Evolutionary conservation across 2,797 vertebrate species (phyloP), one percentile per base, ranked within the genome.

Genomic region (Oreortyx pictus): DNA sequence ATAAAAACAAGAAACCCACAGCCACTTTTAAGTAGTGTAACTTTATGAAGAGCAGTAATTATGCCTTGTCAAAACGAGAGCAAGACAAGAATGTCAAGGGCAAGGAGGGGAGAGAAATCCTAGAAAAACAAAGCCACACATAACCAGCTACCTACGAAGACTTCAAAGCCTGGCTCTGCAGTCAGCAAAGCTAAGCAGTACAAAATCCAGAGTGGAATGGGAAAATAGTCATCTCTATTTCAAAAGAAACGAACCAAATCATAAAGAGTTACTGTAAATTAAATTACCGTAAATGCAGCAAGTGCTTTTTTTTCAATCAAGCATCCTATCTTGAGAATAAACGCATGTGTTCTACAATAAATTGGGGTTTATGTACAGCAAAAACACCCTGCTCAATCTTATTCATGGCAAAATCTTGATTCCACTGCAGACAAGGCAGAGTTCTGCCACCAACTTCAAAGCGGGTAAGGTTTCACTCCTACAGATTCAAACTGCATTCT

Each of bases 1-100:
- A 97, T 9, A 57, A 95, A 80, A 95, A 93, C 50, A 94, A 97
- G 83, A 96, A 93, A 97, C 24, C 31, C 96, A 95, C 66, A 95
- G 81, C 91, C 82, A 89, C 72, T 80, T 83, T 50, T 54, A 90
- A 89, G 86, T n/a, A 82, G n/a, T 24, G 56, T 80, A 75, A 59
- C 41, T 41, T 82, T 67, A 57, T 1, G 31, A 25, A 76, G 13
- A 89, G 37, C 77, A 94, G 9, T 20, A 67, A 79, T 65, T 73
- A 75, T 3, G 23, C 61, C 54, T 46, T 35, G 57, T 10, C 82
- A 90, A 71, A 90, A 54, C 1, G 37, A 72, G 61, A 85, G 47
- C 4, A 1, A 8, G 19, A 87, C 4, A 1, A 8, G 24, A 87
- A 50, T 17, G 20, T 0, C 52, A 44, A 16, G n/a, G 41, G 14